phyloP scores from a whole-genome alignment of 2,113 vertebrate genomes.

The Nibea albiflora region DNA sequence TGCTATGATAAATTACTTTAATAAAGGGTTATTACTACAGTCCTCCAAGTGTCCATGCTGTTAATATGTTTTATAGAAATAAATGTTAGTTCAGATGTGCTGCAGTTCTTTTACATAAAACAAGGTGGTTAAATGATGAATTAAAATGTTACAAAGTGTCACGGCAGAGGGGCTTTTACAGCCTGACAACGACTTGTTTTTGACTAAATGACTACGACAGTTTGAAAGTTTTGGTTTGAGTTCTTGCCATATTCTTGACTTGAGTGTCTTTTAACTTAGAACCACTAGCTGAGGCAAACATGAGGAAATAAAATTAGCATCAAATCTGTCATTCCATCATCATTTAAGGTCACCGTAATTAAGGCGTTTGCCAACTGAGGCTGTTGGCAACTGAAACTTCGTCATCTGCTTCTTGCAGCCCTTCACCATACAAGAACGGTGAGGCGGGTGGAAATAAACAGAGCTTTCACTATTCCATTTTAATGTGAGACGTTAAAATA shows the following conservation, averaged over 20 bases:
- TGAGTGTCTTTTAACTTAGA: background rate
- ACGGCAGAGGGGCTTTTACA: background rate
- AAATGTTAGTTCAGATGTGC: background rate
- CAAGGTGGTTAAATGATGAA: background rate
- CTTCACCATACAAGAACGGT: background rate
- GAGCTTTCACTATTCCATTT: background rate
- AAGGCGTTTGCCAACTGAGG: background rate
- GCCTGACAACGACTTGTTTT: background rate
- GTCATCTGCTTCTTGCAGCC: background rate
- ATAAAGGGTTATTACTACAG: background rate
- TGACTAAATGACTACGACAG: background rate
- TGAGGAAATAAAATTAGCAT: background rate
- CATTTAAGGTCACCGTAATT: background rate
- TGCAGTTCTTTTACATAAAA: background rate
- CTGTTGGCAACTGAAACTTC: background rate
- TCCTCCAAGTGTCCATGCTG: background rate
- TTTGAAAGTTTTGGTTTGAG: background rate
- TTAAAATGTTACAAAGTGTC: background rate
- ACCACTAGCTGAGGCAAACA: background rate
- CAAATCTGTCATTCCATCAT: background rate
- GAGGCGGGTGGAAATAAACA: conserved; percentile 3
- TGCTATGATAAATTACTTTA: background rate
- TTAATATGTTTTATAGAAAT: background rate
- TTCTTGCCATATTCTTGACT: background rate
- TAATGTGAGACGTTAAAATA: background rate